phyloP scores from a whole-genome alignment of 2,113 vertebrate genomes.

The Eptesicus fuscus region DNA sequence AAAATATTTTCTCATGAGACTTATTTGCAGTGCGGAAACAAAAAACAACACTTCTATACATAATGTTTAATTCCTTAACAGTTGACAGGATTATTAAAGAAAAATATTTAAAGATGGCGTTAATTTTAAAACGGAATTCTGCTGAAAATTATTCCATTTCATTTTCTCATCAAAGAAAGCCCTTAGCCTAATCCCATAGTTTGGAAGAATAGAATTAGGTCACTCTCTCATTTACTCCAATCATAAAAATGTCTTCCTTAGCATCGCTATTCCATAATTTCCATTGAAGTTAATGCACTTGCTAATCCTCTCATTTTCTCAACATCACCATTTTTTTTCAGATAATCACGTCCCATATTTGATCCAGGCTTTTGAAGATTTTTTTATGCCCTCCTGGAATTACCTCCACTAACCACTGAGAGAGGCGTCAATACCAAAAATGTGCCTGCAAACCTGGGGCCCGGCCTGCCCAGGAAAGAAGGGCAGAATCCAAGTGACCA shows the following conservation, averaged over 20 bases:
- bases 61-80: constrained; percentile 72
- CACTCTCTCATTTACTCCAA: constrained; percentile 24
- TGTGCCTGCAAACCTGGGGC: background rate
- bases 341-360: background rate
- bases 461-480: background rate
- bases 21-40: constrained; percentile 38
- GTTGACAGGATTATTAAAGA: constrained; percentile 59
- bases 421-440: background rate
- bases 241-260: constrained; percentile 37
- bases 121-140: constrained; percentile 25
- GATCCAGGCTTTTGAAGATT: background rate
- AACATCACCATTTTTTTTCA: background rate
- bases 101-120: constrained; percentile 57
- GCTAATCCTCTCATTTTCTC: constrained; percentile 37
- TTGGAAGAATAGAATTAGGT: constrained; percentile 56
- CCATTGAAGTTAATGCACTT: background rate
- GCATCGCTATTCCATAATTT: background rate
- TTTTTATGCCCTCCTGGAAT: background rate
- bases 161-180: constrained; percentile 62
- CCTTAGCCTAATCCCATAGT: constrained; percentile 47
- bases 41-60: constrained; percentile 24
- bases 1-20: constrained; percentile 5
- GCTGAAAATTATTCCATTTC: constrained; percentile 51
- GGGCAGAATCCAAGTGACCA: background rate
- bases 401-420: background rate